Evolutionary conservation across 2,888 invertebrate species (phyloP).

Genomic region (Cerceris rybyensis): DNA sequence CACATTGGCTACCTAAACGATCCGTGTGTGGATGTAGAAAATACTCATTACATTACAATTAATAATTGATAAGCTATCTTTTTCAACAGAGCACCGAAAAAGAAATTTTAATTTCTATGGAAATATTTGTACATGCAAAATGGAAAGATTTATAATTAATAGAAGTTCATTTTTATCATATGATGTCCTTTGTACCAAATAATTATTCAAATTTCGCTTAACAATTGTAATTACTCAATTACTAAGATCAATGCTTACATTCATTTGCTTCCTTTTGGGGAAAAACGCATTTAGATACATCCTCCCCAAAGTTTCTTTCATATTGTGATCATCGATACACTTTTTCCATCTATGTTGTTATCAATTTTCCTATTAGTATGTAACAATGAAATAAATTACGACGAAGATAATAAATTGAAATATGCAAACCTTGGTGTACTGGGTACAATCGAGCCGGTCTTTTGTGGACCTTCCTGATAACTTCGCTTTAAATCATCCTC

Average conservation of each 20-base stretch:
- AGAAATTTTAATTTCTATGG: no score
- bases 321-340: not conserved
- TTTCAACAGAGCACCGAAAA: no score
- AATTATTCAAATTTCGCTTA: no score
- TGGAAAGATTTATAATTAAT: no score
- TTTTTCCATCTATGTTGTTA: not conserved
- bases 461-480: not conserved
- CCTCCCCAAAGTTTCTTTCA: not conserved
- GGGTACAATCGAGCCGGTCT: not conserved
- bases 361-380: not conserved
- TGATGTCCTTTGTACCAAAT: no score
- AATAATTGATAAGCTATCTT: no score
- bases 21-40: no score
- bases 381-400: not conserved
- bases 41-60: no score
- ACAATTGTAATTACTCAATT: no score
- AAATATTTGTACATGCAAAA: no score
- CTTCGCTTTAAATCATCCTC: not conserved
- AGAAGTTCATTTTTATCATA: no score
- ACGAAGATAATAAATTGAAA: not conserved
- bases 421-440: not conserved
- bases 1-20: no score
- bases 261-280: not conserved
- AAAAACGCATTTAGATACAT: not conserved
- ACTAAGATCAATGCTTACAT: not conserved